Evolutionary conservation across 2,113 vertebrate species (phyloP).

Genomic region (Spermophilus dauricus): DNA sequence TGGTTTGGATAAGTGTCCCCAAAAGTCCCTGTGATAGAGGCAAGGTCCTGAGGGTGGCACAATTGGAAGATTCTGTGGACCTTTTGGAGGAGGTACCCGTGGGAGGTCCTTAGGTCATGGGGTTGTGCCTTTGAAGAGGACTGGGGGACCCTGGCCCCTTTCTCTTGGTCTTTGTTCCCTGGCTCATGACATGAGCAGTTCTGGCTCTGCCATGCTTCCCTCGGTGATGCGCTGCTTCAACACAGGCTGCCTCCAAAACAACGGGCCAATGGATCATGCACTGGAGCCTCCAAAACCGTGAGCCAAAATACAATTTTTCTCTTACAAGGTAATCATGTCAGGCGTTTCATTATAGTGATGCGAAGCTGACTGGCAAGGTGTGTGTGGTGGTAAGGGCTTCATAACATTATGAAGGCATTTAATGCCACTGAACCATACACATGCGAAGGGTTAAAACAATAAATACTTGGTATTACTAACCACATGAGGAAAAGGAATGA

Average conservation of each 20-base stretch:
- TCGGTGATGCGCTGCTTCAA: neutral
- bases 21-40: neutral
- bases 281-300: no score
- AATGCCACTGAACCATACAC: neutral
- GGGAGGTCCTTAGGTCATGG: neutral
- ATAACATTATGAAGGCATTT: neutral
- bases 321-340: no score
- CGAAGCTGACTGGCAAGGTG: neutral
- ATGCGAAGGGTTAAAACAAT: neutral
- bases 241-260: neutral
- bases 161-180: neutral
- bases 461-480: neutral
- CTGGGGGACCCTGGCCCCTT: neutral
- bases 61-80: neutral
- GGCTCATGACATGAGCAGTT: neutral
- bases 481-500: neutral
- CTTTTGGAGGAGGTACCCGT: neutral
- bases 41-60: no score
- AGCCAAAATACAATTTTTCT: no score
- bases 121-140: neutral
- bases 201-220: neutral
- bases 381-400: neutral
- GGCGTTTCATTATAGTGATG: neutral
- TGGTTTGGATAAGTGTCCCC: neutral
- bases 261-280: no score